Conservation (phyloP, 2,888 invertebrate species). For the Pegoplata infirma region DNA sequence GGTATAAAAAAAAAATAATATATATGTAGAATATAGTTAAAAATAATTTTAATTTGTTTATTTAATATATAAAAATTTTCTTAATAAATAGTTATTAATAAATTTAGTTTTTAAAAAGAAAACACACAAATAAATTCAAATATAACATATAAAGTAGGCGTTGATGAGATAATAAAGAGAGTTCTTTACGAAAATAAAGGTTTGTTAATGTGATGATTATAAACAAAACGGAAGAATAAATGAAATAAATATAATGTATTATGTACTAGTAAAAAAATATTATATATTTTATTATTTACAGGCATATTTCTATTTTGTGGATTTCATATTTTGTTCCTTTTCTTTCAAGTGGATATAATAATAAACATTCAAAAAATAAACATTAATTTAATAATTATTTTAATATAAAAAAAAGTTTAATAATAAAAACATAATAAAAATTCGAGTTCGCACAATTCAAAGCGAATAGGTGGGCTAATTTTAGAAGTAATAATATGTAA, state of each 20-base stretch:
- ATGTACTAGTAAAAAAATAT: slow-evolving; percentile 44
- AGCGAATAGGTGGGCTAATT: slow-evolving; percentile 16
- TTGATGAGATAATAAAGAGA: slow-evolving; percentile 18
- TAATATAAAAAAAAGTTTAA: slow-evolving; percentile 31
- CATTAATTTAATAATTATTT: slow-evolving; percentile 28
- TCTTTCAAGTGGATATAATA: slow-evolving; percentile 24
- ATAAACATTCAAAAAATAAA: slow-evolving; percentile 35
- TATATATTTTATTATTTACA: slow-evolving; percentile 66
- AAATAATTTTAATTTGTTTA: slow-evolving; percentile 19
- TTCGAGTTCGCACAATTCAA: slow-evolving; percentile 43
- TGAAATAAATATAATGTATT: slow-evolving; percentile 44
- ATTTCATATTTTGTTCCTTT: slow-evolving; percentile 15
- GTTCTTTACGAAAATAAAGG: slow-evolving; percentile 37
- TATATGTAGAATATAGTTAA: no score
- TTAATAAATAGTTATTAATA: slow-evolving; percentile 51
- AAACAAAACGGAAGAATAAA: slow-evolving; percentile 40
- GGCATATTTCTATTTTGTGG: no score
- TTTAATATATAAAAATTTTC: slow-evolving; percentile 45
- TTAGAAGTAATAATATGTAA: slow-evolving; percentile 8
- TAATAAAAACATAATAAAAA: slow-evolving; percentile 47
- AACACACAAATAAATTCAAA: slow-evolving; percentile 46
- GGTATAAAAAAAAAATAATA: no score
- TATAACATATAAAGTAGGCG: slow-evolving; percentile 40
- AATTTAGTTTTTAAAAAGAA: slow-evolving; percentile 49
- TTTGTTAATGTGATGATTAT: slow-evolving; percentile 13